These are phyloP conservation scores for Hipparchia semele DNA, from an alignment of 2,888 invertebrate genomes.

Conservation along the genomic window DNA sequence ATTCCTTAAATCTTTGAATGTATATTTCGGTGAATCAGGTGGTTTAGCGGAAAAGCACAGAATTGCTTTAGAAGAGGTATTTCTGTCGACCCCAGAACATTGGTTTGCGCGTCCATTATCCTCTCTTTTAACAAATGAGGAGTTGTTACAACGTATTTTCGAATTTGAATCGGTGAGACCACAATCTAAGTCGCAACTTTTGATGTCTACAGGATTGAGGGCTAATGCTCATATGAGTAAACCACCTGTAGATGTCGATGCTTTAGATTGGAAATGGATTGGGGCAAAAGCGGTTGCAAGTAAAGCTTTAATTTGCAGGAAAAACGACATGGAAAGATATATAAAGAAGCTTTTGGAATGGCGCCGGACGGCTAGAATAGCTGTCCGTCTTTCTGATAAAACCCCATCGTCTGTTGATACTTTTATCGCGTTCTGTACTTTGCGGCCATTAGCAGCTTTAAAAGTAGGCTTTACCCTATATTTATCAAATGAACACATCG, in stretches of 20 bases:
- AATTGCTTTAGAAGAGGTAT: conserved; percentile 32
- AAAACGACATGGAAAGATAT: conserved; percentile 43
- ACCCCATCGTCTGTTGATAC: conserved; percentile 43
- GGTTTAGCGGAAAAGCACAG: conserved; percentile 52
- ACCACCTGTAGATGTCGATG: conserved; percentile 50
- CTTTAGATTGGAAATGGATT: conserved; percentile 49
- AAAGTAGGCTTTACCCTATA: conserved; percentile 50
- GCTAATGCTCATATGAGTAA: conserved; percentile 54
- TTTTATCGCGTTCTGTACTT: conserved; percentile 44
- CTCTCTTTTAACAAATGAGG: conserved; percentile 34
- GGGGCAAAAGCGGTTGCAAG: conserved; percentile 61
- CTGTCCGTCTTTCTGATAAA: conserved; percentile 51
- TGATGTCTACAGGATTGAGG: conserved; percentile 49
- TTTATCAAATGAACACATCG: conserved; percentile 39
- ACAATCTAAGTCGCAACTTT: conserved; percentile 28
- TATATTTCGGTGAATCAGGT: conserved; percentile 58
- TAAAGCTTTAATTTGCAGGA: conserved; percentile 48
- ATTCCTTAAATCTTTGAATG: conserved; percentile 52
- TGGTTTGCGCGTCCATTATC: conserved; percentile 42
- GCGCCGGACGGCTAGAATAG: conserved; percentile 51
- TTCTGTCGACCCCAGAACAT: conserved; percentile 26
- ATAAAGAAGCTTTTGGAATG: conserved; percentile 48
- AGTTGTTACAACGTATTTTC: conserved; percentile 38
- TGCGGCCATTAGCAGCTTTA: conserved; percentile 51
- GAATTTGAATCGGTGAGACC: conserved; percentile 35